Evolutionary conservation across 53 echinoderm and acorn worm species (phyloP), one percentile per base, ranked within the genome.

Genomic region (Pentamera pediparva): DNA sequence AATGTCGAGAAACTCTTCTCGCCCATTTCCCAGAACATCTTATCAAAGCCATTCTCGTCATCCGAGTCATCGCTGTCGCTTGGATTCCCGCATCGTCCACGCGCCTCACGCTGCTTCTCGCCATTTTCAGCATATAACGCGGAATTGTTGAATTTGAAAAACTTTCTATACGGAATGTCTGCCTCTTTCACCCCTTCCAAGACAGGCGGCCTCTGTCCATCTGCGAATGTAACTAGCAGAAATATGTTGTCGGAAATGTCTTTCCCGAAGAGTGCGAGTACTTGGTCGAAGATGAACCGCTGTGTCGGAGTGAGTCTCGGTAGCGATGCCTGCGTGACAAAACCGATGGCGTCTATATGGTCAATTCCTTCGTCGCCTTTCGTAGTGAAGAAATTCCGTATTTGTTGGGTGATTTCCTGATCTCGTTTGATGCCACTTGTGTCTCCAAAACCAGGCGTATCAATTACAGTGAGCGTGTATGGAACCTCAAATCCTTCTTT

Each of bases 331-430:
- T 87, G 82, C 7, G 81, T 75, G 3, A 86, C 86, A 75, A 86
- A 86, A 29, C 86, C 79, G 39, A 85, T 85, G n/a, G 80, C 85
- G 47, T 85, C 85, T 4, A 85, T 80, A 53, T 85, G 85, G 48
- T 86, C 86, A 27, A 86, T 65, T 27, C 65, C 63, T 32, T 81
- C 69, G 12, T 69, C 40, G 13, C 60, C 76, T 0, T 64, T 29
- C 45, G 74, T 58, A 4, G 57, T 49, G 61, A 86, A 86, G 38
- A 86, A 86, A 38, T 56, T 59, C 9, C 76, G 73, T 2, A 85
- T 81, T 34, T 85, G 74, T 13, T 85, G 72, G 40, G 76, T 59
- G 63, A 85, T 89, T 0, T 11, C 81, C 41, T 89, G 80, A 27
- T 89, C 89, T 38, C 85, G 62, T 49, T 58, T 24, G 17, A 89